Conservation (phyloP, 2,888 invertebrate species). For the Aspidapion aeneum region DNA sequence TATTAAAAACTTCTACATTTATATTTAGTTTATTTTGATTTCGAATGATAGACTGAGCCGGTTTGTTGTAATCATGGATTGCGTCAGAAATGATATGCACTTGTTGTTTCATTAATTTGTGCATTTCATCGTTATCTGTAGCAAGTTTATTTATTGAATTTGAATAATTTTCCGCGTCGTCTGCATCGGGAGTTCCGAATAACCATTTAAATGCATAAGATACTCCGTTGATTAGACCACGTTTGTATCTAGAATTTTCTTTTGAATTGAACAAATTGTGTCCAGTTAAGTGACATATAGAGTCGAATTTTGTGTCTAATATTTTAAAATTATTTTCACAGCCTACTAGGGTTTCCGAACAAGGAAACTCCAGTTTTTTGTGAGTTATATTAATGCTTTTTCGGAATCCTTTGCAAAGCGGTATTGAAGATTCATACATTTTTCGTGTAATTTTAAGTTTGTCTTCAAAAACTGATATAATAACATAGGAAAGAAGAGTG, state of each 20-base stretch:
- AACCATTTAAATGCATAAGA: slow-evolving; percentile 19
- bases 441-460: too few relatives aligned
- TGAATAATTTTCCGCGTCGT: slow-evolving; percentile 18
- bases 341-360: slow-evolving; percentile 1
- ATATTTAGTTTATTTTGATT: too few relatives aligned
- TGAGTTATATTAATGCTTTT: not conserved
- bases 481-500: too few relatives aligned
- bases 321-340: too few relatives aligned
- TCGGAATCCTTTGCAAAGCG: too few relatives aligned
- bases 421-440: too few relatives aligned
- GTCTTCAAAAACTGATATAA: not conserved
- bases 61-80: slow-evolving; percentile 27
- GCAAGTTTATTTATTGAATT: slow-evolving; percentile 14
- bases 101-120: slow-evolving; percentile 28
- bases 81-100: slow-evolving; percentile 23
- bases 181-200: slow-evolving; percentile 22
- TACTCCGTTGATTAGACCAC: slow-evolving; percentile 15
- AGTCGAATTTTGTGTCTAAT: slow-evolving; percentile 13
- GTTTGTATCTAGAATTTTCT: not conserved
- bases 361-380: not conserved
- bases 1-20: too few relatives aligned
- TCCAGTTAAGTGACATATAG: slow-evolving; percentile 13
- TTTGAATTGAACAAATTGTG: slow-evolving; percentile 1
- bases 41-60: slow-evolving; percentile 17
- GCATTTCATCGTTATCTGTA: slow-evolving; percentile 14